Evolutionary conservation across 2,113 vertebrate genomes (phyloP).

Genomic region (Hepsetus odoe): DNA sequence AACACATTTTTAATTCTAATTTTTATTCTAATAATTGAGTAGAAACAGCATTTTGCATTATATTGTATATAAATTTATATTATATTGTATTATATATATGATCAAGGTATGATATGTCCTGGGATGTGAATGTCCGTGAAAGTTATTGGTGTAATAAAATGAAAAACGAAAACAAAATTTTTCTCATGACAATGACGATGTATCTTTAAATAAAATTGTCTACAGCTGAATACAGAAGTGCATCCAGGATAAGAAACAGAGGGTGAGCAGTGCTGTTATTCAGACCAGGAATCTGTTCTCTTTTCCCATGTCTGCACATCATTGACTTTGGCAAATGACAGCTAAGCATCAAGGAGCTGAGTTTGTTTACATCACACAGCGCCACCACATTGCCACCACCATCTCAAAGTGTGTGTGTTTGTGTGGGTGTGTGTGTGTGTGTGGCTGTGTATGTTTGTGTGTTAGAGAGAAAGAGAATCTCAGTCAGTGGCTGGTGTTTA

Average conservation of each 20-base stretch:
- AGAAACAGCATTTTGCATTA: too few species aligned
- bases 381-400: conserved; percentile 13
- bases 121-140: background rate
- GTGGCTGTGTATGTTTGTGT: too few species aligned
- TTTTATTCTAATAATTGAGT: too few species aligned
- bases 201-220: background rate
- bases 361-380: conserved; percentile 37
- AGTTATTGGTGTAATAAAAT: background rate
- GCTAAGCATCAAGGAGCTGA: conserved; percentile 21
- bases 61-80: too few species aligned
- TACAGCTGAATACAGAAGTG: background rate
- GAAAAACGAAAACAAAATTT: background rate
- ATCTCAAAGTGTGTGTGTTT: conserved; percentile 13
- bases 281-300: background rate
- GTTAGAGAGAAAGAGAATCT: conserved; percentile 22
- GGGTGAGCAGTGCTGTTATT: background rate
- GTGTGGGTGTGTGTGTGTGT: conserved; percentile 22
- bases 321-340: conserved; percentile 25
- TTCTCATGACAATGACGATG: background rate
- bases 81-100: too few species aligned
- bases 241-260: too few species aligned
- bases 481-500: conserved; percentile 59
- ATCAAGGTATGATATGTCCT: background rate
- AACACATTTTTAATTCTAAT: too few species aligned
- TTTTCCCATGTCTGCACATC: conserved; percentile 4